These are phyloP conservation scores for Momotus momota DNA, from an alignment of 2,797 vertebrate genomes.

Conservation along the genomic window DNA sequence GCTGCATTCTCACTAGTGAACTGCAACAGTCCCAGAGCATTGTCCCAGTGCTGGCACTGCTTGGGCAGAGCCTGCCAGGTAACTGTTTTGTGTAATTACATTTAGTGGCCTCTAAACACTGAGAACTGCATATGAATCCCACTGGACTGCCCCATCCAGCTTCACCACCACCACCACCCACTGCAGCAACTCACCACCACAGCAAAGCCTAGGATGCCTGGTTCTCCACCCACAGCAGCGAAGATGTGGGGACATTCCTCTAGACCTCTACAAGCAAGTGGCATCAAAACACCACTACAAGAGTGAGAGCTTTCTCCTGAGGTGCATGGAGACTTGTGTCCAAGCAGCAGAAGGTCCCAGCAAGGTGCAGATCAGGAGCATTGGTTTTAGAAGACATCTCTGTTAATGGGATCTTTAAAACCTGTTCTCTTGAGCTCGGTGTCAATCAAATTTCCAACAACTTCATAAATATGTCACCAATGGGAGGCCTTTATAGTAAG, in stretches of 20 bases:
- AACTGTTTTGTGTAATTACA: background rate
- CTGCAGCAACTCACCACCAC: accelerated
- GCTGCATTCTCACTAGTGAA: background rate
- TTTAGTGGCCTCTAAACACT: background rate
- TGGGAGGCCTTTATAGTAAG: conserved; percentile 50
- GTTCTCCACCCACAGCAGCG: background rate
- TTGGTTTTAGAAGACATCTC: background rate
- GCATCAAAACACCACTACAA: accelerated
- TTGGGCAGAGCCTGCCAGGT: background rate
- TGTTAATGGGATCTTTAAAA: background rate
- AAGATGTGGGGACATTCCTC: background rate
- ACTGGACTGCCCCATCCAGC: background rate
- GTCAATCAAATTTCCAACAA: conserved; percentile 40
- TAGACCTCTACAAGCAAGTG: background rate
- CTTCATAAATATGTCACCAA: conserved; percentile 68
- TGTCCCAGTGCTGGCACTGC: background rate
- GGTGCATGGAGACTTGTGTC: background rate
- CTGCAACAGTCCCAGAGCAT: background rate
- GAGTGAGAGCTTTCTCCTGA: background rate
- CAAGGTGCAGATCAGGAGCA: background rate
- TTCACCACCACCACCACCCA: background rate
- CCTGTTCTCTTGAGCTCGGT: background rate
- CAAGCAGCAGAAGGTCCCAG: background rate
- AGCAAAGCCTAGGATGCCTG: accelerated
- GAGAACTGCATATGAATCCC: background rate